Evolutionary conservation across 2,113 vertebrate genomes (phyloP).

Genomic region (Neodontobutis hainanensis): DNA sequence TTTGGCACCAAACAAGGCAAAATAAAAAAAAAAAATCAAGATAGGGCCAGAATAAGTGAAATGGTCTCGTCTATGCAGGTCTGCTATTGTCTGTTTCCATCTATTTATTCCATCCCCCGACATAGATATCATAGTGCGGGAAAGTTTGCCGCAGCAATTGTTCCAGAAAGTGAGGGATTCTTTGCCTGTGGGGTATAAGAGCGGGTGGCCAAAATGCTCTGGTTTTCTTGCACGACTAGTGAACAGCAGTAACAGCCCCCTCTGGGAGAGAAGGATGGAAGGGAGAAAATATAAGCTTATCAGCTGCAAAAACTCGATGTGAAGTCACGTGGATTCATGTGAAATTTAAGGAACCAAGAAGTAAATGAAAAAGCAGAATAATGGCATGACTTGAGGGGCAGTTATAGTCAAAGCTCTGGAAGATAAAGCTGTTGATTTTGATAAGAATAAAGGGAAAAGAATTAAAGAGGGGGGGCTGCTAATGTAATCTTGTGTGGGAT

Average conservation of each 20-base stretch:
- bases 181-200: slow-evolving; percentile 50
- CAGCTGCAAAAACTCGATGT: slow-evolving; percentile 44
- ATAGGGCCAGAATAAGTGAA: slow-evolving; percentile 42
- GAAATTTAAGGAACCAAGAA: slow-evolving; percentile 39
- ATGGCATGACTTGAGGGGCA: slow-evolving; percentile 15
- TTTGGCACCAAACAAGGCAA: slow-evolving; percentile 43
- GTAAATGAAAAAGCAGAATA: neutral
- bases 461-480: slow-evolving; percentile 56
- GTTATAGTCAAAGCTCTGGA: slow-evolving; percentile 30
- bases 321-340: slow-evolving; percentile 66
- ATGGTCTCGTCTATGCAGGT: slow-evolving; percentile 30
- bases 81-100: slow-evolving; percentile 48
- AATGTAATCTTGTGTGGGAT: slow-evolving; percentile 79
- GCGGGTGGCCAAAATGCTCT: slow-evolving; percentile 71
- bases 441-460: slow-evolving; percentile 48
- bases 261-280: slow-evolving; percentile 54
- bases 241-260: slow-evolving; percentile 71
- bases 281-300: slow-evolving; percentile 46
- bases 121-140: slow-evolving; percentile 54
- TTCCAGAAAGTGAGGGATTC: slow-evolving; percentile 44
- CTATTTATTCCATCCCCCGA: slow-evolving; percentile 61
- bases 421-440: slow-evolving; percentile 76
- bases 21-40: slow-evolving; percentile 22
- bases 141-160: slow-evolving; percentile 61
- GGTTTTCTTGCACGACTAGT: slow-evolving; percentile 65